These are phyloP conservation scores for Novumbra hubbsi DNA, from an alignment of 2,797 vertebrate genomes.

Conservation along the genomic window DNA sequence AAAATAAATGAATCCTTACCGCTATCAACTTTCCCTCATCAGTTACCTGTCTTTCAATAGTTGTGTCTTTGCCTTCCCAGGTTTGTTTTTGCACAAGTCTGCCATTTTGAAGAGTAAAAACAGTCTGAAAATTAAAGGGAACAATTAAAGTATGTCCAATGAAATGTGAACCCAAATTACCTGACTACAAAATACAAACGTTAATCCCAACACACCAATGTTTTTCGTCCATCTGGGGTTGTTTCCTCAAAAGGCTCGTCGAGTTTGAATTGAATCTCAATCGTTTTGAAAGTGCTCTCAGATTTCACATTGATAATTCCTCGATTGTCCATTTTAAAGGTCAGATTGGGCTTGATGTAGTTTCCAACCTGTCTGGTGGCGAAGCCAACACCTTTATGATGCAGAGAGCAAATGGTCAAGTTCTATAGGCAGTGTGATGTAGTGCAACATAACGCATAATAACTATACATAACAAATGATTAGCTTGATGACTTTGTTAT, in stretches of 20 bases:
- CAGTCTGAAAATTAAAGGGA: conserved; percentile 74
- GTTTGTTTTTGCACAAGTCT: conserved; percentile 90
- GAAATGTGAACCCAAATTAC: too few species aligned
- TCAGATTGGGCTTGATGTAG: conserved; percentile 71
- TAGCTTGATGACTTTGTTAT: conserved; percentile 9
- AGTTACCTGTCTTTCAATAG: conserved; percentile 84
- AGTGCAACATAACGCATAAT: background rate
- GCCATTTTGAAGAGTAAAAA: conserved; percentile 83
- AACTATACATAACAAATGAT: too few species aligned
- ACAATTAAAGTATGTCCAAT: conserved; percentile 18
- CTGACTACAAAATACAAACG: background rate
- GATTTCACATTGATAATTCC: conserved; percentile 68
- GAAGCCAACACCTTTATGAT: conserved; percentile 75
- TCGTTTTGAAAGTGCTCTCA: conserved; percentile 74
- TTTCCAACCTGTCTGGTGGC: conserved; percentile 70
- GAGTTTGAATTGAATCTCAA: conserved; percentile 74
- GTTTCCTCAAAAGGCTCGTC: conserved; percentile 78
- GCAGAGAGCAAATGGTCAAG: background rate
- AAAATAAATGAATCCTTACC: conserved; percentile 71
- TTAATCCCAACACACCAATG: conserved; percentile 67
- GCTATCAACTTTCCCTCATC: conserved; percentile 87
- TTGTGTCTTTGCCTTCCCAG: conserved; percentile 93
- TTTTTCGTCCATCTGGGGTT: conserved; percentile 77
- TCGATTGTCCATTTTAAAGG: conserved; percentile 59
- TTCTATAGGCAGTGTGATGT: background rate